These are phyloP conservation scores for Oreortyx pictus DNA, from an alignment of 2,797 vertebrate genomes.

Conservation along the genomic window DNA sequence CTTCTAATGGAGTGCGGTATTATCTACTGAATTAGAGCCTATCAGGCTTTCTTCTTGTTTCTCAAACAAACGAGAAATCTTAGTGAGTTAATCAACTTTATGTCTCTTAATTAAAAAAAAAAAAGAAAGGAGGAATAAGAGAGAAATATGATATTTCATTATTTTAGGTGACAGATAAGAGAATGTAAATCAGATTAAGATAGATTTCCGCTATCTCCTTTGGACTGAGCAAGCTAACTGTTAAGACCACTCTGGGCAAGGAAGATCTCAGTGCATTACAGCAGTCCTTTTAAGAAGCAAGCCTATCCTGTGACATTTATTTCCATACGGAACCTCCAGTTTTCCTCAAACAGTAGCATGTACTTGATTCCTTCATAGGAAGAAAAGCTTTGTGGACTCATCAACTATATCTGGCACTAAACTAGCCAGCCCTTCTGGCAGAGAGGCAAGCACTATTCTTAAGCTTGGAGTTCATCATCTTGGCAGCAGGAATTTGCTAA, in stretches of 20 bases:
- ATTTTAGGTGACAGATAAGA: neutral
- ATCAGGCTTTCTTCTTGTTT: neutral
- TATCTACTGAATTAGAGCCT: neutral
- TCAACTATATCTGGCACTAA: neutral
- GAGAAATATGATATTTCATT: neutral
- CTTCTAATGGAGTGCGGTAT: neutral
- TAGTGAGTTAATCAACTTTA: neutral
- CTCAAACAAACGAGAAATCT: neutral
- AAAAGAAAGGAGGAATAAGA: rapidly evolving
- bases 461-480: neutral
- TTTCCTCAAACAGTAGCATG: neutral
- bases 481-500: neutral
- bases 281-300: neutral
- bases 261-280: neutral
- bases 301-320: neutral
- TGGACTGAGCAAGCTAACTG: neutral
- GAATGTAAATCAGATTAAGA: neutral
- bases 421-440: neutral
- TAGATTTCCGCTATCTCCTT: neutral
- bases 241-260: neutral
- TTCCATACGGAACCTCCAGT: neutral
- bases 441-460: neutral
- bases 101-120: neutral
- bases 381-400: neutral
- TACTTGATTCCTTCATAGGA: neutral